Evolutionary conservation across 2,797 vertebrate species (phyloP).

Genomic region (Micropoecilia bifurca): DNA sequence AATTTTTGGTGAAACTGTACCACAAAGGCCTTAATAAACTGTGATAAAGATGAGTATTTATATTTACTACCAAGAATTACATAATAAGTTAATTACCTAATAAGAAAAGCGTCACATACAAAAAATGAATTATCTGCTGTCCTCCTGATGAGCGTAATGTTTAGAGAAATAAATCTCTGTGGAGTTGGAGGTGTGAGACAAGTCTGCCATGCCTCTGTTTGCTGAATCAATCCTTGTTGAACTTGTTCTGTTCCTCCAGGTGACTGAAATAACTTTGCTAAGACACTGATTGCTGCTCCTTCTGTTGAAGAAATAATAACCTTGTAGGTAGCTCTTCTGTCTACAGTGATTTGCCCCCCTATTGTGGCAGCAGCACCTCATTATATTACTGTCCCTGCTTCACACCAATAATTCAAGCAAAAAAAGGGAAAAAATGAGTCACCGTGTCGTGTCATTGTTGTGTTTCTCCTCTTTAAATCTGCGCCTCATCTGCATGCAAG

Average conservation of each 20-base stretch:
- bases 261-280: conserved; percentile 49
- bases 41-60: not conserved
- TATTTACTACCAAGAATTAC: not conserved
- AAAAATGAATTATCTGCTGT: not conserved
- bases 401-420: conserved; percentile 44
- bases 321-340: conserved; percentile 38
- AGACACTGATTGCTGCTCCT: conserved; percentile 44
- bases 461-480: not conserved
- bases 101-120: not conserved
- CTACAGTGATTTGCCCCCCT: conserved; percentile 36
- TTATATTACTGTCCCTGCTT: conserved; percentile 45
- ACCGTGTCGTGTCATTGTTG: conserved; percentile 5
- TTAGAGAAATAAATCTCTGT: conserved; percentile 17
- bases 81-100: not conserved
- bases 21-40: too few relatives aligned
- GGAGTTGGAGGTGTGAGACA: not conserved
- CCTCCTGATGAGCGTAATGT: conserved; percentile 41
- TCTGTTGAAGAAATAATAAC: conserved; percentile 53
- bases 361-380: conserved; percentile 45
- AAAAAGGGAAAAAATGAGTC: not conserved
- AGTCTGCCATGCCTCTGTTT: not conserved
- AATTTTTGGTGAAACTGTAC: too few relatives aligned
- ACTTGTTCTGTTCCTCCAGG: conserved; percentile 35
- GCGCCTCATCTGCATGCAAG: conserved; percentile 2
- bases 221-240: conserved; percentile 25